Conservation (phyloP, 2,888 invertebrate species). For the Achlya flavicornis region DNA sequence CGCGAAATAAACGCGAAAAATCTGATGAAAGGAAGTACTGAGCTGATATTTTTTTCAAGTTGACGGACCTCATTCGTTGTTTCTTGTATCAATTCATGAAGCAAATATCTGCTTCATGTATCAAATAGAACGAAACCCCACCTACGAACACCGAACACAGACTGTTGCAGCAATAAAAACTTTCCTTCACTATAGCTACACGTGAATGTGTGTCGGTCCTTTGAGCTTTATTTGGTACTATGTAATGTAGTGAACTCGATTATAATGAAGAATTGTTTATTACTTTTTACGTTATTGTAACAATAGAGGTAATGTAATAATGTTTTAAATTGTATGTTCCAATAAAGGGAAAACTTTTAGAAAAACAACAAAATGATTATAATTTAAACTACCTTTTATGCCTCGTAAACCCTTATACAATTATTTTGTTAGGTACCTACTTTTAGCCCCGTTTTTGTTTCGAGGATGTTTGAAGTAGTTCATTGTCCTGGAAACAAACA, state of each 20-base stretch:
- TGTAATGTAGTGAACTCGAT: too few species aligned
- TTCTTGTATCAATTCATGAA: too few species aligned
- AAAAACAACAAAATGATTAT: too few species aligned
- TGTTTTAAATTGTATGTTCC: too few species aligned
- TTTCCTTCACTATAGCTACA: neutral
- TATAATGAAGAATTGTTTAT: too few species aligned
- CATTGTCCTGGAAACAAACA: slow-evolving; percentile 10
- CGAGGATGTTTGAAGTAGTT: neutral
- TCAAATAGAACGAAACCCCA: neutral
- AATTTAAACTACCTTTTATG: too few species aligned
- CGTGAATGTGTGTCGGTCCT: neutral
- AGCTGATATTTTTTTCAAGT: slow-evolving; percentile 32
- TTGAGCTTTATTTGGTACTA: neutral
- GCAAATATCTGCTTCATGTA: slow-evolving; percentile 24
- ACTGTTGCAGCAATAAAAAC: neutral
- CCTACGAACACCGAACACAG: neutral
- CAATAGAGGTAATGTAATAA: too few species aligned
- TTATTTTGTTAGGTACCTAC: too few species aligned
- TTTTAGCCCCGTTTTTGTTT: neutral
- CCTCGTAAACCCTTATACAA: neutral
- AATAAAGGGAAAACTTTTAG: too few species aligned
- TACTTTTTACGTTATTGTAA: too few species aligned
- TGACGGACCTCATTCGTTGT: slow-evolving; percentile 26
- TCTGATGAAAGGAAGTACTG: slow-evolving; percentile 30
- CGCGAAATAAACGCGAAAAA: slow-evolving; percentile 30